A percentile compares a stretch with the other conserved stretches of the same genome.
phyloP scores from a whole-genome alignment of 2,888 invertebrate species.

The Pandemis cinnamomeana region DNA sequence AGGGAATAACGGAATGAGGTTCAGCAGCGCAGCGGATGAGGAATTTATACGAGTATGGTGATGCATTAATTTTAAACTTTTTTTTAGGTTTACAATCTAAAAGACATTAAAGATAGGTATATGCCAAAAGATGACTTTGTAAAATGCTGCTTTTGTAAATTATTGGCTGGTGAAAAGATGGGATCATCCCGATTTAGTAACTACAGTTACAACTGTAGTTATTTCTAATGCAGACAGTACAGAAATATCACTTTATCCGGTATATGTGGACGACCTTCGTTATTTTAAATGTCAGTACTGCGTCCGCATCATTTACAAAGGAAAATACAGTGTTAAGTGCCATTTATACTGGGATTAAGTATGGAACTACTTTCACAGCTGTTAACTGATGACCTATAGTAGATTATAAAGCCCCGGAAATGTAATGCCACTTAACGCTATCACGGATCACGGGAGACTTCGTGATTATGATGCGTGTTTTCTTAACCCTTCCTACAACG shows the following conservation, averaged over 20 bases:
- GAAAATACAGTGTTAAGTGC: slow-evolving; percentile 52
- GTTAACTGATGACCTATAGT: slow-evolving; percentile 41
- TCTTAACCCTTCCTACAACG: slow-evolving; percentile 26
- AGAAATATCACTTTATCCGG: slow-evolving; percentile 62
- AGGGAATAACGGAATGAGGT: slow-evolving; percentile 44
- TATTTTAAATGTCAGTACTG: slow-evolving; percentile 62
- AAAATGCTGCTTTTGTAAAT: too few relatives aligned
- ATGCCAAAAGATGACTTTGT: too few relatives aligned
- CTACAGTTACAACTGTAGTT: slow-evolving; percentile 1
- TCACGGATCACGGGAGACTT: slow-evolving; percentile 38
- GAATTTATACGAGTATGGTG: slow-evolving; percentile 41
- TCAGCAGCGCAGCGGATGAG: slow-evolving; percentile 40
- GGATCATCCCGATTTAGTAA: slow-evolving; percentile 18
- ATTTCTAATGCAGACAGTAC: slow-evolving; percentile 45
- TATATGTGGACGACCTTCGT: slow-evolving; percentile 69
- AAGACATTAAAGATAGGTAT: too few relatives aligned
- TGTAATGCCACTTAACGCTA: slow-evolving; percentile 24
- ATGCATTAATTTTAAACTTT: slow-evolving; percentile 13
- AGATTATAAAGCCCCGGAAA: slow-evolving; percentile 30
- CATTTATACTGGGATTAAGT: slow-evolving; percentile 54
- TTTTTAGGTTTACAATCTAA: slow-evolving; percentile 12
- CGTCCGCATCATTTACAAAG: slow-evolving; percentile 61
- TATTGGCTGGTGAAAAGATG: too few relatives aligned
- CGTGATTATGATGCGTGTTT: slow-evolving; percentile 31
- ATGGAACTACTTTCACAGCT: slow-evolving; percentile 59